These are phyloP conservation scores for Chaetorhynchus papuensis DNA, from an alignment of 2,113 vertebrate genomes.

Conservation along the genomic window DNA sequence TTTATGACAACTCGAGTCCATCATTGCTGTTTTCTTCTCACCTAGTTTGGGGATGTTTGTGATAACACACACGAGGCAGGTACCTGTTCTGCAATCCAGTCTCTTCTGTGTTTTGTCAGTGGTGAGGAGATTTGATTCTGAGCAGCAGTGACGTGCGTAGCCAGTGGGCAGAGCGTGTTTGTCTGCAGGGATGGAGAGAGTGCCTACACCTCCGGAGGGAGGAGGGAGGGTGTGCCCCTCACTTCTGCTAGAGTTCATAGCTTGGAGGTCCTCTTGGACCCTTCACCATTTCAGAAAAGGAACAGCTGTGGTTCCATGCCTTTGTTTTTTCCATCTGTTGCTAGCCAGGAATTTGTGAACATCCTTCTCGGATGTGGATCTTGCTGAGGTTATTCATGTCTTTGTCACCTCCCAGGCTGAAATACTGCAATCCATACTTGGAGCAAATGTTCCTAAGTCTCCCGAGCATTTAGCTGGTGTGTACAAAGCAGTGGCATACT, in stretches of 20 bases:
- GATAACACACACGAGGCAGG: background rate
- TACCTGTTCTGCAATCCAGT: background rate
- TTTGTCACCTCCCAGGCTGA: conserved; percentile 51
- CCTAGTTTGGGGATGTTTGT: background rate
- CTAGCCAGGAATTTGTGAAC: conserved; percentile 57
- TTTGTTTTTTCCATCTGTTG: conserved; percentile 49
- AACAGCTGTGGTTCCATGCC: conserved; percentile 50
- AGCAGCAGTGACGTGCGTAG: background rate
- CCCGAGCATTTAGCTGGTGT: background rate
- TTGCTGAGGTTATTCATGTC: conserved; percentile 47
- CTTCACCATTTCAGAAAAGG: background rate
- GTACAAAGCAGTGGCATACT: background rate
- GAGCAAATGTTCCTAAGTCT: conserved; percentile 16
- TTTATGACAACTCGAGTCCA: background rate
- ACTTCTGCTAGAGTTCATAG: background rate
- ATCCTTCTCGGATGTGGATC: conserved; percentile 37
- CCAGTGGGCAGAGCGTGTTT: background rate
- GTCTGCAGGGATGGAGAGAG: background rate
- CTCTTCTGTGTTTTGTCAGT: background rate
- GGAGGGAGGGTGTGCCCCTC: background rate
- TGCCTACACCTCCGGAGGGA: background rate
- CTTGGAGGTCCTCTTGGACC: background rate
- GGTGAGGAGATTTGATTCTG: background rate
- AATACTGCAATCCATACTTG: background rate
- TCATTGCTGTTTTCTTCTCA: background rate